These are phyloP conservation scores for Stichodactyla helianthus DNA, from an alignment of 64 coral and sea anemone genomes.

Conservation along the genomic window DNA sequence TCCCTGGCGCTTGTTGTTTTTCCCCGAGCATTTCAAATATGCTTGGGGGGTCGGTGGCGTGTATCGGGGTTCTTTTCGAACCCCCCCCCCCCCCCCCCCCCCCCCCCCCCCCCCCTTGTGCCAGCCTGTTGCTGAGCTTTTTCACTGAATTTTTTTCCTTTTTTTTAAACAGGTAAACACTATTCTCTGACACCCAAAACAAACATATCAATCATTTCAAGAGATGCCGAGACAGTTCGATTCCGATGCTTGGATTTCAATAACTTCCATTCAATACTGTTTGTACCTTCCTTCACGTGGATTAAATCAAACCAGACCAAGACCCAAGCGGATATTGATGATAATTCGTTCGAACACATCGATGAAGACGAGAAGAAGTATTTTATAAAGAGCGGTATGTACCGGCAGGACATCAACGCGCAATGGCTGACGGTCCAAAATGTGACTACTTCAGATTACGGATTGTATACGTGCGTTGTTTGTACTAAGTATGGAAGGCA, in stretches of 20 bases:
- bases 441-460: conserved; percentile 8
- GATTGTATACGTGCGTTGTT: conserved; percentile 52
- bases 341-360: conserved; percentile 25
- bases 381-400: neutral
- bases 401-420: neutral
- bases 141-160: neutral
- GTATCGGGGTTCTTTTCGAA: too few species aligned
- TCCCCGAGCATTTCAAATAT: too few species aligned
- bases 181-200: neutral
- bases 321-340: conserved; percentile 29
- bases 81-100: too few species aligned
- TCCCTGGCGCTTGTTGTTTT: too few species aligned
- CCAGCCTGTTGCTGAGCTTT: too few species aligned
- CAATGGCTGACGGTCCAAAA: conserved; percentile 37
- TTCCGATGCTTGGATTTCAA: conserved; percentile 7
- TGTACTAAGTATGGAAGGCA: conserved; percentile 52
- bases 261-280: neutral
- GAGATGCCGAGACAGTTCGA: neutral
- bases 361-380: conserved; percentile 27
- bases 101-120: too few species aligned
- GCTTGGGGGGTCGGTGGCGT: too few species aligned
- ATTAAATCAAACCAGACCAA: conserved; percentile 28
- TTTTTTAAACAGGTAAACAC: neutral
- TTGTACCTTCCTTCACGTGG: conserved; percentile 23
- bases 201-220: neutral